Evolutionary conservation across 2,113 vertebrate genomes (phyloP).

Genomic region (Campylorhamphus procurvoides): DNA sequence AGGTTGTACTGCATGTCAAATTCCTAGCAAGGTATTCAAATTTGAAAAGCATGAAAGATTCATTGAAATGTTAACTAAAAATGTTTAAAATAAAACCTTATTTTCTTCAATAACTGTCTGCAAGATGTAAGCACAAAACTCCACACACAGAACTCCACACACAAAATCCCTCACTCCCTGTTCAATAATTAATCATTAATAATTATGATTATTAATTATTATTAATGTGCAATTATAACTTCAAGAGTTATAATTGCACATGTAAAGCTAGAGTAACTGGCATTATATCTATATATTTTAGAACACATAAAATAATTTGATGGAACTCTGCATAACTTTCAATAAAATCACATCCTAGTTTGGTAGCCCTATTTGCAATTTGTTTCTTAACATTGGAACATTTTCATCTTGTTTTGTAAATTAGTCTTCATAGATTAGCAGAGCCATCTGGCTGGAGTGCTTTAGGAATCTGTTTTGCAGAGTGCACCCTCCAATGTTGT

Average conservation of each 20-base stretch:
- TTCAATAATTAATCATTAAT: background rate
- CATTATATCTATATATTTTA: background rate
- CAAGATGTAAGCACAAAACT: background rate
- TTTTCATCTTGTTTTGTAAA: slow-evolving; percentile 33
- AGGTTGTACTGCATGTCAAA: background rate
- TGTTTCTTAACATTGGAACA: slow-evolving; percentile 21
- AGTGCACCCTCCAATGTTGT: background rate
- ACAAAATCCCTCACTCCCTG: background rate
- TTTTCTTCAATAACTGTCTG: background rate
- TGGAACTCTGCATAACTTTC: background rate
- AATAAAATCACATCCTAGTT: background rate
- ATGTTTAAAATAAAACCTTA: background rate
- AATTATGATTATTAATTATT: background rate
- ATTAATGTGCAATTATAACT: background rate
- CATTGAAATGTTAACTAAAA: background rate
- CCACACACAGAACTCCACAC: background rate
- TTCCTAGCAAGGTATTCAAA: background rate
- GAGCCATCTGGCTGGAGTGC: slow-evolving; percentile 29
- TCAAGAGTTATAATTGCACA: background rate
- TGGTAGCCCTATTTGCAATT: background rate
- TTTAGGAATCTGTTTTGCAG: slow-evolving; percentile 4
- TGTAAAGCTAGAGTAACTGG: background rate
- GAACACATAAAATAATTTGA: background rate
- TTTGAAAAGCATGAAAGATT: background rate
- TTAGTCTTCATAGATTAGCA: slow-evolving; percentile 18